Evolutionary conservation across 2,888 invertebrate genomes (phyloP), one percentile per base, ranked within the genome.

Genomic region (Ichneumon xanthorius): DNA sequence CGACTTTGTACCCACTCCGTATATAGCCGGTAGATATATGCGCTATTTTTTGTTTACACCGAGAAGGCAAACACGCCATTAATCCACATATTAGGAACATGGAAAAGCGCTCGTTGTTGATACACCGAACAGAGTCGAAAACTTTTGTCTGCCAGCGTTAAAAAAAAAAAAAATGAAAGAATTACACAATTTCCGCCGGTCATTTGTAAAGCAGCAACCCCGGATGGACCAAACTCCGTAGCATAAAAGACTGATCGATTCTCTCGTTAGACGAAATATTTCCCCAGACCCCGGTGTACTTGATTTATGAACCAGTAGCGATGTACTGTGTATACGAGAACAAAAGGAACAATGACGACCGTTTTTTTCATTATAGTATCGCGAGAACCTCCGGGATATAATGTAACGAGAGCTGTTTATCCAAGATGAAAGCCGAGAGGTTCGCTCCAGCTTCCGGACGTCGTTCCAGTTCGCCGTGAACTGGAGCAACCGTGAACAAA

Each of bases 231-330:
- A 53, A 71, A 33, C 53, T 48, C 40, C 9, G 58, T 22, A 53
- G 61, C 45, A 53, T 22, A 53, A 40, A 67, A 67, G 72, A 72
- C 26, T 50, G 40, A 77, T 80, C 22, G 76, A 76, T 72, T 22
- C 53, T 16, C 45, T 71, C 76, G 55, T 53, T 71, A 76, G 37
- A 30, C 16, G 48, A 84, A 65, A 80, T 76, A 63, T 72, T 77
- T 82, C 26, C 63, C 26, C 16, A 30, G 7, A 33, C 2, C 33
- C 1, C 50, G 53, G 37, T 45, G 80, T 11, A 40, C 55, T 77
- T 84, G 80, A 84, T 84, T 84, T 80, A 84, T 77, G 80, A 77
- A 73, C 76, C 53, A 22, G 73, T 73, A 71, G 68, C 58, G 22
- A 48, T 40, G 48, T 26, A 53, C 61, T 67, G 19, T 19, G 53